These are phyloP conservation scores for Brenthis daphne DNA, from an alignment of 2,888 invertebrate genomes.

Conservation along the genomic window DNA sequence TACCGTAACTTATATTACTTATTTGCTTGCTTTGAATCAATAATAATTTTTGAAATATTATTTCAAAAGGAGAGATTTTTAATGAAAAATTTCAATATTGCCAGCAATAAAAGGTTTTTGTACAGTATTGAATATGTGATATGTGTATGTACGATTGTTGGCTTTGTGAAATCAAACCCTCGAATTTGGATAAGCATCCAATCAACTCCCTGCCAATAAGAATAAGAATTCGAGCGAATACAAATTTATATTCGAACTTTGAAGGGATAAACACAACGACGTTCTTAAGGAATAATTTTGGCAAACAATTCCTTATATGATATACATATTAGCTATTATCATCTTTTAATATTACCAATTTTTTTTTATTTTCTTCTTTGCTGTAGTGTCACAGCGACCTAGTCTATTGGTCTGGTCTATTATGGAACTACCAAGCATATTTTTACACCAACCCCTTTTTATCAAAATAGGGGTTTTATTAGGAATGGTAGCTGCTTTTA, in stretches of 20 bases:
- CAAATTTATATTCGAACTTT: conserved; percentile 33
- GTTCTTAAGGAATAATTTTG: conserved; percentile 6
- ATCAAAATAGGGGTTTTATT: no score
- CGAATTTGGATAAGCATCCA: conserved; percentile 32
- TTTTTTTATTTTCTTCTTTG: no score
- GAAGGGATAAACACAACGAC: conserved; percentile 32
- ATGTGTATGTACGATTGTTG: conserved; percentile 42
- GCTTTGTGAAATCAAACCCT: conserved; percentile 45
- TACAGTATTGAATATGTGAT: conserved; percentile 15
- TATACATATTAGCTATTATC: neutral
- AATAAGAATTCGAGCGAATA: conserved; percentile 32
- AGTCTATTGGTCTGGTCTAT: no score
- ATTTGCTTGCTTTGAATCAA: no score
- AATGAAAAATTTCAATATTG: conserved; percentile 2
- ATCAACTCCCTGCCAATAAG: conserved; percentile 32
- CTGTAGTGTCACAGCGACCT: no score
- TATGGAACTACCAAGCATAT: no score
- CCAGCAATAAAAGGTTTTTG: conserved; percentile 8
- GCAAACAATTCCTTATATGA: neutral
- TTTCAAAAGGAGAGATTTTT: neutral
- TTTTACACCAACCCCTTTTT: no score
- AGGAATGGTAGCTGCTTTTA: no score
- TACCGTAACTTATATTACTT: no score
- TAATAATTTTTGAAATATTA: neutral
- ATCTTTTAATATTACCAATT: neutral